A percentile compares a stretch with the other conserved stretches of the same genome.
These are phyloP conservation scores for Corapipo altera DNA, from an alignment of 2,113 vertebrate species.

Conservation along the genomic window DNA sequence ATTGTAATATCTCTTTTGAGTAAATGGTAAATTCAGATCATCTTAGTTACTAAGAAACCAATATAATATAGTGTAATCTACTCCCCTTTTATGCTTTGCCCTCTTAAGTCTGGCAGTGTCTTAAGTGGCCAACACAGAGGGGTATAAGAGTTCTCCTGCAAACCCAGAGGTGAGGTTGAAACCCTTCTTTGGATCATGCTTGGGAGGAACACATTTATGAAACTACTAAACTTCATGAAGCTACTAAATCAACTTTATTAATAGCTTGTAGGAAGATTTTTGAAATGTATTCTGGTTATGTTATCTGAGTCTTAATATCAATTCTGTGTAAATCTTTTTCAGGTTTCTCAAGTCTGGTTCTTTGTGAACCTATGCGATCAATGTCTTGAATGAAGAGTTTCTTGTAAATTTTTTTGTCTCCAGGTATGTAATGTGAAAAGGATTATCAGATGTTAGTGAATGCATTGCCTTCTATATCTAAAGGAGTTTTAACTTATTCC, in stretches of 20 bases:
- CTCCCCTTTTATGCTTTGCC: conserved; percentile 72
- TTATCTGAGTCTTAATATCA: neutral
- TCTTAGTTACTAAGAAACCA: neutral
- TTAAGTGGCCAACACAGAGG: conserved; percentile 81
- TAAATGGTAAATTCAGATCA: neutral
- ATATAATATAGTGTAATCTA: neutral
- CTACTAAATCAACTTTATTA: neutral
- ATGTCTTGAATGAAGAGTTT: neutral
- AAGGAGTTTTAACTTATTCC: neutral
- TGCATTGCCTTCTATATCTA: neutral
- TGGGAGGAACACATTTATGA: conserved; percentile 60
- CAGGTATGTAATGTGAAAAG: neutral
- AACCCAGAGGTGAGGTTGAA: conserved; percentile 67
- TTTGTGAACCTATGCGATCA: neutral
- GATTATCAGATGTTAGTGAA: neutral
- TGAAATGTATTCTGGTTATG: neutral
- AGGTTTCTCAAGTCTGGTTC: neutral
- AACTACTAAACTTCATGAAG: neutral
- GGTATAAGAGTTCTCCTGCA: conserved; percentile 76
- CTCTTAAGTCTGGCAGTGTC: conserved; percentile 77
- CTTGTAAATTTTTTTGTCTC: neutral
- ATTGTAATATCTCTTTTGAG: neutral
- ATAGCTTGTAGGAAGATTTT: neutral
- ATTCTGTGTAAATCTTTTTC: neutral
- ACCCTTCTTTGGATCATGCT: conserved; percentile 69